Percentiles rank a stretch among this genome's conserved stretches.
Evolutionary conservation across 2,113 vertebrate species (phyloP).

Genomic region (Megatriorchis doriae): DNA sequence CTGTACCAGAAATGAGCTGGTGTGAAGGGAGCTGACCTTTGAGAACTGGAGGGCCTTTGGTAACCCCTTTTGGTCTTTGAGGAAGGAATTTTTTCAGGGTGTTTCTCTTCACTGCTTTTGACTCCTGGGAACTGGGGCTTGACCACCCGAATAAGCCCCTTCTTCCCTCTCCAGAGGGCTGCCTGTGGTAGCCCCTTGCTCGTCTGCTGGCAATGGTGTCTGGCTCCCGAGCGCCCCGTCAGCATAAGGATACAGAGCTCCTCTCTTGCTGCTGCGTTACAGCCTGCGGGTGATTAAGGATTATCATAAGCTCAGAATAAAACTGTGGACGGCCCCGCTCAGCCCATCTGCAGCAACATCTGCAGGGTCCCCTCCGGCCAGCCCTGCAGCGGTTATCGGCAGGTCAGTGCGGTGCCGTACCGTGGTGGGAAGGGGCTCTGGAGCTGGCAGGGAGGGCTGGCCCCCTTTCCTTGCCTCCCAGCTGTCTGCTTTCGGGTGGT

Average conservation of each 20-base stretch:
- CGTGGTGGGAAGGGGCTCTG: neutral
- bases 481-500: no score
- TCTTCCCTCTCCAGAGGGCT: neutral
- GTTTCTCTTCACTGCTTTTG: neutral
- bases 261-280: neutral
- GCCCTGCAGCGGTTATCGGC: rapidly evolving
- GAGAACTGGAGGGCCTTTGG: no score
- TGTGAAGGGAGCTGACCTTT: neutral
- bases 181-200: neutral
- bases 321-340: neutral
- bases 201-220: rapidly evolving
- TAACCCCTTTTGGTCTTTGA: no score
- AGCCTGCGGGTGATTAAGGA: neutral
- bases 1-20: neutral
- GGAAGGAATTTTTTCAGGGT: neutral
- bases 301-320: neutral
- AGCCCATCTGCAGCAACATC: neutral
- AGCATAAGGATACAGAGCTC: neutral
- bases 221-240: rapidly evolving
- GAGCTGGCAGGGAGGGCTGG: neutral
- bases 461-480: neutral
- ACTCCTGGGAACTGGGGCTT: neutral
- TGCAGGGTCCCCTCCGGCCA: no score
- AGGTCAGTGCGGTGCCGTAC: neutral
- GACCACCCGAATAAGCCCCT: neutral